Evolutionary conservation across 2,797 vertebrate species (phyloP).

Genomic region (Mustela erminea): DNA sequence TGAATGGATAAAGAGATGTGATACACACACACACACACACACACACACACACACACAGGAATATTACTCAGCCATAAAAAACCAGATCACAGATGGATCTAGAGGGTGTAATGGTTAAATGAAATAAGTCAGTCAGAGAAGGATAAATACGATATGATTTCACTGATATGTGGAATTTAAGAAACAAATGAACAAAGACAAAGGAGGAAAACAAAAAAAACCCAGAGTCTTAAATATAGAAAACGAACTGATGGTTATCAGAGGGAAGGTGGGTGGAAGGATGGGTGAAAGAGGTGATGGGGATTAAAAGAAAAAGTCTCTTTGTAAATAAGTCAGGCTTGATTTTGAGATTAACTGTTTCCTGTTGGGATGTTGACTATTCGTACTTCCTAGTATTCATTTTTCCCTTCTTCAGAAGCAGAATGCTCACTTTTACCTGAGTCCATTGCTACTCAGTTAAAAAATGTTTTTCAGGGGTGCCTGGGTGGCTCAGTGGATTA

Average conservation of each 20-base stretch:
- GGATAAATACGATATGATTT: not conserved
- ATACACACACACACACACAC: not conserved
- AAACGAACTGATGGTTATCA: not conserved
- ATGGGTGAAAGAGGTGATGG: not conserved
- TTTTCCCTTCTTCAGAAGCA: conserved; percentile 24
- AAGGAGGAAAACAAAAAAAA: not conserved
- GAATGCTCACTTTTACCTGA: not conserved
- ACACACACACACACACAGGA: not conserved
- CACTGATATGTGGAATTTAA: not conserved
- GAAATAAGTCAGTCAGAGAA: not conserved
- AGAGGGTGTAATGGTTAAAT: not conserved
- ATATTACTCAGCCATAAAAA: not conserved
- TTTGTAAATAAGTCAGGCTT: not conserved
- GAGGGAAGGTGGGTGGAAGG: not conserved
- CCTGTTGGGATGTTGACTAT: not conserved
- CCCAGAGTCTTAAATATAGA: not conserved
- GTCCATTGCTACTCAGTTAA: not conserved
- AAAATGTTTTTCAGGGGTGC: not conserved
- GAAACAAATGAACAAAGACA: not conserved
- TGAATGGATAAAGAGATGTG: not conserved
- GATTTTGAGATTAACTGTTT: conserved; percentile 4
- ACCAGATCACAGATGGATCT: not conserved
- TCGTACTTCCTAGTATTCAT: not conserved
- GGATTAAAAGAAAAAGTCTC: not conserved
- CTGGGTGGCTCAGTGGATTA: too few species aligned